Percentiles rank a stretch among this genome's conserved stretches.
Evolutionary conservation across 2,888 invertebrate species (phyloP).

Genomic region (Formica aserva): DNA sequence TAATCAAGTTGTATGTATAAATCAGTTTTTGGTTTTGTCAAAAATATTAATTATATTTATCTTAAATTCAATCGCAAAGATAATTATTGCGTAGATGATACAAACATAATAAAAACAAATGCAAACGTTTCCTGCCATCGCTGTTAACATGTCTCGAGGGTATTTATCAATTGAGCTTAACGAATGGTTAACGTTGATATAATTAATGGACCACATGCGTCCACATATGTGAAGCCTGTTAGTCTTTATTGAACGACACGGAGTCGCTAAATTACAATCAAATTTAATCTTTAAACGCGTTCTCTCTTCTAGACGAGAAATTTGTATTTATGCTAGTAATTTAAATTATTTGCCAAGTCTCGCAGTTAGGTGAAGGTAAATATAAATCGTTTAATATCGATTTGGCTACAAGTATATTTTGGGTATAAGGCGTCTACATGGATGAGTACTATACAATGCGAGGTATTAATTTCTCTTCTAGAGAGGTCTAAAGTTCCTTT

Average conservation of each 20-base stretch:
- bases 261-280: background rate
- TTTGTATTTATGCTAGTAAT: background rate
- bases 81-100: constrained; percentile 3
- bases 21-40: background rate
- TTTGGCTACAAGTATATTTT: constrained; percentile 71
- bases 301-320: background rate
- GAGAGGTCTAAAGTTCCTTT: constrained; percentile 52
- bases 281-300: background rate
- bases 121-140: background rate
- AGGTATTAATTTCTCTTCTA: constrained; percentile 56
- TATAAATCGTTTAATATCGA: background rate
- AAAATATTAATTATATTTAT: background rate
- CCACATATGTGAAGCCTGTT: background rate
- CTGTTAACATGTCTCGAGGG: constrained; percentile 6
- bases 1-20: background rate
- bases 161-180: constrained; percentile 46
- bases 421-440: constrained; percentile 72
- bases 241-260: background rate
- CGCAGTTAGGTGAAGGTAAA: constrained; percentile 4
- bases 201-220: constrained; percentile 41
- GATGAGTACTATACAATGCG: constrained; percentile 70
- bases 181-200: constrained; percentile 4
- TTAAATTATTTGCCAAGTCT: background rate
- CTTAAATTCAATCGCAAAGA: background rate
- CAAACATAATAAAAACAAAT: background rate